A percentile compares a stretch with the other conserved stretches of the same genome.
Evolutionary conservation across 2,797 vertebrate species (phyloP).

Genomic region (Danio tinwini): DNA sequence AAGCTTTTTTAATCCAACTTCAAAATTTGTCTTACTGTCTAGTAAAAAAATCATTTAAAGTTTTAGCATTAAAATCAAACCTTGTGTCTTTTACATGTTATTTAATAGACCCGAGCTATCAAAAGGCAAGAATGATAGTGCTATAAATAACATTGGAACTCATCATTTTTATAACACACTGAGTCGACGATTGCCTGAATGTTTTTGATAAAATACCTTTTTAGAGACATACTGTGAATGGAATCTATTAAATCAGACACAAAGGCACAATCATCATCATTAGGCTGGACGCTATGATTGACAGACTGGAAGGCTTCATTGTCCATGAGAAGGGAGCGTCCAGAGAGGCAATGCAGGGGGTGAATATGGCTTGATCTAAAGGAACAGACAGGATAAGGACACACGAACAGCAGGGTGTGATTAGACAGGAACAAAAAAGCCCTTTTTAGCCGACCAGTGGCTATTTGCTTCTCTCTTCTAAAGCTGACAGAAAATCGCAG

Average conservation of each 20-base stretch:
- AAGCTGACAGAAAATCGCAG: conserved; percentile 47
- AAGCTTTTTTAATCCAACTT: too few relatives aligned
- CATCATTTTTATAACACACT: background rate
- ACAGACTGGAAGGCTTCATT: conserved; percentile 36
- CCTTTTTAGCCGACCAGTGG: conserved; percentile 25
- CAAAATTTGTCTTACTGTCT: too few relatives aligned
- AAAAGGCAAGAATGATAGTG: background rate
- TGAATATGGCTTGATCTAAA: conserved; percentile 59
- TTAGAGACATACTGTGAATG: conserved; percentile 13
- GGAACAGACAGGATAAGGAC: conserved; percentile 49
- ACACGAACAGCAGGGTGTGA: conserved; percentile 53
- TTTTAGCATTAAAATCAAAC: too few relatives aligned
- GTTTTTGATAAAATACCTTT: conserved; percentile 25
- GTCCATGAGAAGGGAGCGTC: conserved; percentile 29
- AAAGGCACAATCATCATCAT: background rate
- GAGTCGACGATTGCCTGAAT: background rate
- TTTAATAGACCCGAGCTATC: too few relatives aligned
- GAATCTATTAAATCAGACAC: conserved; percentile 17
- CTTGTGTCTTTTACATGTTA: too few relatives aligned
- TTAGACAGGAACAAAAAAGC: conserved; percentile 45
- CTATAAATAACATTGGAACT: conserved; percentile 11
- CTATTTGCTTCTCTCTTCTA: conserved; percentile 27
- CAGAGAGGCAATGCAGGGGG: conserved; percentile 38
- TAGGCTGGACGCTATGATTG: conserved; percentile 3
- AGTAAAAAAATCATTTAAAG: too few relatives aligned